Conservation (phyloP, 1,140 invertebrate genomes). For the Oppia nitens region DNA sequence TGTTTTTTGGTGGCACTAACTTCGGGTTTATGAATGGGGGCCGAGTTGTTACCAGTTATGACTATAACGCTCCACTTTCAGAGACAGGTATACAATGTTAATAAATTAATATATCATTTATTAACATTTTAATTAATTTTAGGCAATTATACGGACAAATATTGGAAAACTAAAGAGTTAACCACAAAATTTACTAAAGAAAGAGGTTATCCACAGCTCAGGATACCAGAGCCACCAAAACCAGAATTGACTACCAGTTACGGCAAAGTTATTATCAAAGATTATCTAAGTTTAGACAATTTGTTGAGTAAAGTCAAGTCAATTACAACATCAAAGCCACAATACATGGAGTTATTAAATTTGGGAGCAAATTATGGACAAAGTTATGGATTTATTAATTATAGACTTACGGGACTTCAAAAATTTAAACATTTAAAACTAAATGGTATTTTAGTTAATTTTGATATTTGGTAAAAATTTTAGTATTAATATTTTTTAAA, state of each 20-base stretch:
- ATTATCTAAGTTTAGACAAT: background rate
- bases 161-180: slow-evolving; percentile 28
- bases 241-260: background rate
- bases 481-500: background rate
- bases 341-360: background rate
- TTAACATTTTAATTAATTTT: background rate
- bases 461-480: background rate
- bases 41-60: slow-evolving; percentile 61
- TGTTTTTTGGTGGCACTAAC: slow-evolving; percentile 22
- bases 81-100: slow-evolving; percentile 43
- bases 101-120: background rate
- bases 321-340: background rate
- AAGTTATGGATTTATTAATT: background rate
- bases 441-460: background rate
- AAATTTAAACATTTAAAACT: background rate
- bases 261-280: background rate
- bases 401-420: background rate
- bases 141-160: slow-evolving; percentile 33
- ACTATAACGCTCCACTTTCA: slow-evolving; percentile 64
- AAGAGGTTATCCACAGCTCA: background rate
- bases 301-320: background rate
- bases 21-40: slow-evolving; percentile 22
- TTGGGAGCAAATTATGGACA: background rate
- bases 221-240: background rate
- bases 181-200: slow-evolving; percentile 18